Base-by-base conservation (phyloP, 2,797 vertebrate species). In the Sebastes oblongus region DNA sequence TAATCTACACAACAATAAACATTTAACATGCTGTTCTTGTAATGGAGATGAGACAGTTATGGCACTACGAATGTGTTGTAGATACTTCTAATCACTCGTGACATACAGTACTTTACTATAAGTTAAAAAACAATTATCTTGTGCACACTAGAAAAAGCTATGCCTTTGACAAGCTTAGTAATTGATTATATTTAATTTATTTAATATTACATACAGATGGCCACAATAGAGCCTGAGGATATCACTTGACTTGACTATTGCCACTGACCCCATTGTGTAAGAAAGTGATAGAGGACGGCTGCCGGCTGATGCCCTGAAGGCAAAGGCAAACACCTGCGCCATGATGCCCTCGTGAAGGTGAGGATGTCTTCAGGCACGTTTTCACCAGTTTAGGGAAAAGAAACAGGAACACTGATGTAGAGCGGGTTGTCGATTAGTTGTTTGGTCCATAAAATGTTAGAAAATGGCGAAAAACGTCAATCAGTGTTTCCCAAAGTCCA, bases 241-340 rank as follows among this genome's bases (percentile, higher is more conserved):
- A 24, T 55, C 54, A 55, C 54, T 55, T 22, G 52, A 22, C 52
- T 55, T 24, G 54, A 10, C n/a, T 24, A 24, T 55, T 24, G 6
- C 36, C 20, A 3, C 55, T 46, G 69, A 82, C 64, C 64, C 4
- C 16, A 12, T 5, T 50, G 69, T 64, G 69, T 61, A 22, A 22
- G 36, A 18, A 9, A 18, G 70, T 67, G 80, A 77, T 60, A 2
- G 50, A 82, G 66, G 66, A 69, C 1, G 6, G 22, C 71, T 32
- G 75, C 60, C 3, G 8, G 59, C 54, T 22, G 54, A 67, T 2
- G 34, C 16, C 72, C 72, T 30, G 72, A 61, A 56, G 76, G 25
- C 71, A 59, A 2, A 70, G 39, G n/a, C 4, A 12, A 74, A 71
- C 72, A 66, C 54, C 76, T 83, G 76, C 1, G 30, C 42, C 72